These are phyloP conservation scores for Lasioglossum leucozonium DNA, from an alignment of 2,888 invertebrate species.

Conservation along the genomic window DNA sequence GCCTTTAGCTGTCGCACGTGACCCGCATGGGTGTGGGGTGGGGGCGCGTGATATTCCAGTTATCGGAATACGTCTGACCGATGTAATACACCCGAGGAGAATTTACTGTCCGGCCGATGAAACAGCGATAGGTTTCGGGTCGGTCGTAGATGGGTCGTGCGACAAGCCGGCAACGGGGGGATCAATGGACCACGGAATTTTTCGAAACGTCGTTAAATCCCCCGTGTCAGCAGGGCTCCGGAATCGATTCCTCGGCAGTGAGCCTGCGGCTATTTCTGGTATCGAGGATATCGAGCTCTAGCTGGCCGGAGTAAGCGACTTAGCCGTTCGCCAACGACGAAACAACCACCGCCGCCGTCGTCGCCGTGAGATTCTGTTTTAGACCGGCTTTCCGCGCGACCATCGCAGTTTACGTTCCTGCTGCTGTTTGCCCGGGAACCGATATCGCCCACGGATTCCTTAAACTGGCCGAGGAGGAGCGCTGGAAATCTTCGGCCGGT, in stretches of 20 bases:
- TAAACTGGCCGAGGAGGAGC: not conserved
- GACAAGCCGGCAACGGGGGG: conserved; percentile 65
- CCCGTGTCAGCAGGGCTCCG: conserved; percentile 62
- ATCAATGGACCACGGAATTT: conserved; percentile 71
- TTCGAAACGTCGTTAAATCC: conserved; percentile 70
- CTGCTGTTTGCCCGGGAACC: not conserved
- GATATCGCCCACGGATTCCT: not conserved
- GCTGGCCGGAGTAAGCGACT: conserved; percentile 36
- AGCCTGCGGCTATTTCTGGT: conserved; percentile 45
- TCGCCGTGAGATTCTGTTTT: conserved; percentile 28
- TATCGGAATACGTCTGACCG: conserved; percentile 61
- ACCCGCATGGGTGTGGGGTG: not conserved
- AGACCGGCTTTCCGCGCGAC: conserved; percentile 15
- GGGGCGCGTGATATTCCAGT: conserved; percentile 39
- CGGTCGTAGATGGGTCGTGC: conserved; percentile 69
- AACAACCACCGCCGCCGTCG: conserved; percentile 9
- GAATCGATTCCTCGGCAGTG: conserved; percentile 48
- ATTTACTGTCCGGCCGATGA: conserved; percentile 68
- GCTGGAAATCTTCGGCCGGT: not conserved
- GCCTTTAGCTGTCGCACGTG: conserved; percentile 8
- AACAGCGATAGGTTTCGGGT: conserved; percentile 63
- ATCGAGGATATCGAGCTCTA: conserved; percentile 45
- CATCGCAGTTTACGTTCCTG: not conserved
- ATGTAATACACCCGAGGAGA: conserved; percentile 60
- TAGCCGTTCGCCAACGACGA: conserved; percentile 38